These are phyloP conservation scores for Heterotis niloticus DNA, from an alignment of 2,113 vertebrate genomes.

Conservation along the genomic window DNA sequence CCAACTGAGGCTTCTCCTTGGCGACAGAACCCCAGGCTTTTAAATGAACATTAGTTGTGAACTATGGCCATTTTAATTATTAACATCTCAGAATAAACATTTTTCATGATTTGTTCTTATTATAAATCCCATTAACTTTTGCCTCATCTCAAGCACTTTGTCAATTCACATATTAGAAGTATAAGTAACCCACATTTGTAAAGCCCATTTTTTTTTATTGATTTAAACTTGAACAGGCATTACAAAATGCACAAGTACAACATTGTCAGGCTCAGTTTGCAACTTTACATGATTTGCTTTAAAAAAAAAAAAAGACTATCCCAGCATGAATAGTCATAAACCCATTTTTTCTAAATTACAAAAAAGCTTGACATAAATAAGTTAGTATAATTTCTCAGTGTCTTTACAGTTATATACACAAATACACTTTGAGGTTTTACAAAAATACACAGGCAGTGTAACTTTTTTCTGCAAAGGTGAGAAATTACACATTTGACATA, in stretches of 20 bases:
- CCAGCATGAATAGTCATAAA: conserved; percentile 76
- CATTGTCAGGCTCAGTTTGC: conserved; percentile 92
- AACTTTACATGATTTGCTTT: conserved; percentile 69
- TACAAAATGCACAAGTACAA: conserved; percentile 65
- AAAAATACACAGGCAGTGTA: conserved; percentile 74
- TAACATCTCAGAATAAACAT: too few relatives aligned
- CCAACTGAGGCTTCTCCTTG: too few relatives aligned
- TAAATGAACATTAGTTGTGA: too few relatives aligned
- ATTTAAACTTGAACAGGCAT: conserved; percentile 54
- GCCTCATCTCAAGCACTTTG: too few relatives aligned
- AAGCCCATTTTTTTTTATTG: conserved; percentile 39
- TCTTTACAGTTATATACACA: conserved; percentile 91
- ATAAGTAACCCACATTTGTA: not conserved
- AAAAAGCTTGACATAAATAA: conserved; percentile 95
- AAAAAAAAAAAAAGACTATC: conserved; percentile 50
- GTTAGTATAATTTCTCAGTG: conserved; percentile 99
- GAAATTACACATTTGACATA: conserved; percentile 45
- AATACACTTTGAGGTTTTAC: conserved; percentile 84
- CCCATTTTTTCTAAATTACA: conserved; percentile 63
- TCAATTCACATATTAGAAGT: too few relatives aligned
- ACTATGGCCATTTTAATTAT: too few relatives aligned
- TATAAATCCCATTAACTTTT: too few relatives aligned
- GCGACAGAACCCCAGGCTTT: too few relatives aligned
- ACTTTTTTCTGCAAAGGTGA: conserved; percentile 44
- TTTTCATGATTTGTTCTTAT: too few relatives aligned